Percentiles rank a stretch among this genome's conserved stretches.
phyloP scores from a whole-genome alignment of 1,140 invertebrate genomes.

The Matsumurasca onukii region DNA sequence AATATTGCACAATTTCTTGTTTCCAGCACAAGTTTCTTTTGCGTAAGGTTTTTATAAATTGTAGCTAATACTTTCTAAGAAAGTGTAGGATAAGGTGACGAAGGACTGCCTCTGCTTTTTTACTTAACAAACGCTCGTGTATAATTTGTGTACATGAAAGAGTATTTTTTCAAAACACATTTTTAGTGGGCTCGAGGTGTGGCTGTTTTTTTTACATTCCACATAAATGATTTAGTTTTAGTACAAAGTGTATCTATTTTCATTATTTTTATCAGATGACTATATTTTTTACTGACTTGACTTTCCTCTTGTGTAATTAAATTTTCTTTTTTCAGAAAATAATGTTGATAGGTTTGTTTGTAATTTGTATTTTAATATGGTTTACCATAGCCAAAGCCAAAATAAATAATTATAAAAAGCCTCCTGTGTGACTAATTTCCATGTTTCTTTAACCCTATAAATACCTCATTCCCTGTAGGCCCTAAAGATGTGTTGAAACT shows the following conservation, averaged over 20 bases:
- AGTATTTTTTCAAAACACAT: slow-evolving; percentile 18
- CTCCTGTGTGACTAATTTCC: too few species aligned
- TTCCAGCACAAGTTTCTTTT: slow-evolving; percentile 19
- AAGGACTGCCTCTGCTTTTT: slow-evolving; percentile 29
- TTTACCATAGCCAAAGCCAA: slow-evolving; percentile 30
- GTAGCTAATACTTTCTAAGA: slow-evolving; percentile 27
- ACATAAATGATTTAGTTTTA: slow-evolving; percentile 14
- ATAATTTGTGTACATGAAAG: slow-evolving; percentile 29
- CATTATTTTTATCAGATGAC: slow-evolving; percentile 21
- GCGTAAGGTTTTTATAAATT: slow-evolving; percentile 23
- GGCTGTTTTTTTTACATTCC: slow-evolving; percentile 27
- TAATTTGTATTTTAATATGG: slow-evolving; percentile 26
- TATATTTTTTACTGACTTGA: slow-evolving; percentile 24
- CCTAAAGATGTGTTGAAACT: too few species aligned
- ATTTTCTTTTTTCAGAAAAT: slow-evolving; percentile 7
- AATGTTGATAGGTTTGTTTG: slow-evolving; percentile 19
- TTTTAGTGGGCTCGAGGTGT: slow-evolving; percentile 7
- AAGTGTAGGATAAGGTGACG: slow-evolving; percentile 18
- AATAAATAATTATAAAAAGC: slow-evolving; percentile 31
- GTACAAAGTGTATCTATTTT: slow-evolving; percentile 12
- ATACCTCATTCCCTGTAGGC: too few species aligned
- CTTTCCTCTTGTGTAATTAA: slow-evolving; percentile 13
- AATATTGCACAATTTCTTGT: slow-evolving; percentile 18
- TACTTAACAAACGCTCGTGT: slow-evolving; percentile 22
- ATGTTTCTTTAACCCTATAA: too few species aligned